Evolutionary conservation across 2,797 vertebrate species (phyloP), one percentile per base, ranked within the genome.

Genomic region (Catostomus latipinnis): DNA sequence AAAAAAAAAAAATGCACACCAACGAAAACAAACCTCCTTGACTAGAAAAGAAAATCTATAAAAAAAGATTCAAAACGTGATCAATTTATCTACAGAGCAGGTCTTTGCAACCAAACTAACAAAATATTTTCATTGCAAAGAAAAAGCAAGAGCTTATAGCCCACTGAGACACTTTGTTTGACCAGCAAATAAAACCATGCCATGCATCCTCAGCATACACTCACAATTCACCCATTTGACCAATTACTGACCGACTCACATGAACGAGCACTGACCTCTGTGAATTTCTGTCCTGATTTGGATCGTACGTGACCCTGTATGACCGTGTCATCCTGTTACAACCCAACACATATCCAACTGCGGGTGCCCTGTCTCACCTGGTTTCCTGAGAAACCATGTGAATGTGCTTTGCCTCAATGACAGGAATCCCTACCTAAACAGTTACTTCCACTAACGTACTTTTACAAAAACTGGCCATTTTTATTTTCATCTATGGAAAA

Each of bases 341-440:
- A 62, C 69, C 54, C 18, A 49, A 78, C 68, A 80, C 86, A 82
- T 66, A 78, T 58, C 62, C 83, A 80, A 89, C 71, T 85, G 81
- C 69, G 74, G 71, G 52, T 62, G 68, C 50, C 66, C 65, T 0
- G 13, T 76, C 69, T 49, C 58, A 77, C 86, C 80, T 82, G 67
- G 49, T 83, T 86, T 92, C 91, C 90, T 87, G 87, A 88, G 85
- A 62, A 63, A 67, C 78, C 84, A 76, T 87, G 87, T 88, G 84
- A 90, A 86, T 86, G 83, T 79, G 69, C 84, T 82, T 88, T 87
- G 87, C 89, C 88, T 86, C 77, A 57, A 81, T 70, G 79, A 82
- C 89, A 92, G 91, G 92, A 93, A 91, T 85, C 89, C 88, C 87
- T 90, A 89, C 91, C 85, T 82, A 90, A 91, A 90, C 90, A 92